Evolutionary conservation across 1,140 invertebrate genomes (phyloP), one percentile per base, ranked within the genome.

Genomic region (Temnothorax curvispinosus): DNA sequence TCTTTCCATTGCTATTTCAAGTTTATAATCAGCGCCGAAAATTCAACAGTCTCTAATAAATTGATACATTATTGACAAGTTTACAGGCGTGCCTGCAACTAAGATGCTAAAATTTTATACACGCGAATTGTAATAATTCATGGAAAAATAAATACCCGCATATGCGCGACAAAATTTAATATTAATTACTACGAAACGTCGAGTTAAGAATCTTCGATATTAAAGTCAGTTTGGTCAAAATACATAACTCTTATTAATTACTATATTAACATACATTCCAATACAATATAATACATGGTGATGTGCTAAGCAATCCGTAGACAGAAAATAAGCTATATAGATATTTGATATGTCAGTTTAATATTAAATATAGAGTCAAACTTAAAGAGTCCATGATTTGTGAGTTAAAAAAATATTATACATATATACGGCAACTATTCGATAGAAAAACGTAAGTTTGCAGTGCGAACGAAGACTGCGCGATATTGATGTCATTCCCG

Each of bases 401-500:
- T n/a, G 13, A 35, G 27, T 60, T 32, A 38, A 65, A 38, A 35
- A 47, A n/a, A 41, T 4, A 41, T 0, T 41, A 32, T n/a, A 47
- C 3, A 27, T 52, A 44, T 44, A 11, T 27, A 18, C 7, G n/a
- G 54, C n/a, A 3, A 15, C 7, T 54, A 44, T 5, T 47, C 27
- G 2, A 47, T n/a, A 13, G 38, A 35, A 18, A 21, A 56, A 67
- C 32, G 9, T 21, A n/a, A 44, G 7, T 60, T 56, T 27, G 38
- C 3, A 13, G 8, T 27, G 35, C 52, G 7, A 18, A 69, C 8
- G 15, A 50, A 44, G n/a, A 71, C n/a, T 81, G 18, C 15, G n/a
- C 32, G n/a, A 11, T 11, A 62, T 77, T 41, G n/a, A n/a, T n/a
- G 62, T 67, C 77, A 9, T 69, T 80, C 54, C 78, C 58, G 50